These are phyloP conservation scores for Pomacea canaliculata DNA, from an alignment of 2,888 invertebrate genomes.

Conservation along the genomic window DNA sequence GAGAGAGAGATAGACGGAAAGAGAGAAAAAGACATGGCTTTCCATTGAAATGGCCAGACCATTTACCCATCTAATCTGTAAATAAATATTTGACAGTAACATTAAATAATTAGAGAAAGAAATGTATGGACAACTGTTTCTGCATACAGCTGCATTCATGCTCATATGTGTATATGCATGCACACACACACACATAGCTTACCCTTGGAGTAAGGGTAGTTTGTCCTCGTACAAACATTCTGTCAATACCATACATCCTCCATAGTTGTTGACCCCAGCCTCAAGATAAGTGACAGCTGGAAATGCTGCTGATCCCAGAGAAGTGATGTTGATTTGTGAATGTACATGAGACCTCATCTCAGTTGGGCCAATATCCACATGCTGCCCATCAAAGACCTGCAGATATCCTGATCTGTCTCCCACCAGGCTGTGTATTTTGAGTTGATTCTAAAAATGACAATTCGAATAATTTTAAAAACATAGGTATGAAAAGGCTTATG, in stretches of 20 bases:
- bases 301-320: slow-evolving; percentile 31
- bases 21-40: too few relatives aligned
- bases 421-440: slow-evolving; percentile 36
- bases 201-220: slow-evolving; percentile 37
- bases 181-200: neutral
- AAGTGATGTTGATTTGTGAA: slow-evolving; percentile 34
- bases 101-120: too few relatives aligned
- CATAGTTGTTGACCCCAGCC: slow-evolving; percentile 35
- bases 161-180: neutral
- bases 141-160: neutral
- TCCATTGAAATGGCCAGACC: too few relatives aligned
- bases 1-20: too few relatives aligned
- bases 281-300: slow-evolving; percentile 42
- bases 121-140: neutral
- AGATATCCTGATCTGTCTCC: slow-evolving; percentile 47
- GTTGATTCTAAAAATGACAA: slow-evolving; percentile 6
- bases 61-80: too few relatives aligned
- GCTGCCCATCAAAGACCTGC: slow-evolving; percentile 28
- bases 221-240: slow-evolving; percentile 40
- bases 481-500: too few relatives aligned
- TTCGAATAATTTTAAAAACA: too few relatives aligned
- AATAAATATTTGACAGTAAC: too few relatives aligned
- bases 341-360: slow-evolving; percentile 38
- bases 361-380: slow-evolving; percentile 35
- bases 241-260: slow-evolving; percentile 44